A percentile compares a stretch with the other conserved stretches of the same genome.
phyloP scores from a whole-genome alignment of 2,888 invertebrate genomes.

The Arge pagana region DNA sequence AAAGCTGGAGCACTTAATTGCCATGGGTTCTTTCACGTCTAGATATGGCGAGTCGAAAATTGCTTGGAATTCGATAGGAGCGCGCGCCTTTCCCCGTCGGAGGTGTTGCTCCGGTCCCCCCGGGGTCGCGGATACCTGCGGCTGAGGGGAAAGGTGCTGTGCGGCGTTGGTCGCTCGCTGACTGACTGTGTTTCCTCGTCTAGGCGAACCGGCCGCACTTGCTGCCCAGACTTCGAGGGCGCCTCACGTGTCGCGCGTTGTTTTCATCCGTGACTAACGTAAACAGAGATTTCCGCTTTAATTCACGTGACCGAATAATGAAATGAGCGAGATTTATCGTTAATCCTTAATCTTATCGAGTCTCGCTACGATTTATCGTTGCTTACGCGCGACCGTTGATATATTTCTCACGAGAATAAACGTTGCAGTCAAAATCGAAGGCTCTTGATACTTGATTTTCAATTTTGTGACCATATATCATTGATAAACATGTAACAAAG shows the following conservation, averaged over 20 bases:
- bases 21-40: background rate
- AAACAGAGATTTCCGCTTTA: slow-evolving; percentile 5
- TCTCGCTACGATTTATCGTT: background rate
- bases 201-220: slow-evolving; percentile 14
- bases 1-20: slow-evolving; percentile 14
- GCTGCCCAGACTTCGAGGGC: slow-evolving; percentile 17
- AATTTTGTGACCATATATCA: background rate
- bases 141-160: background rate
- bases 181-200: slow-evolving; percentile 5
- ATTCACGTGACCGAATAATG: slow-evolving; percentile 4
- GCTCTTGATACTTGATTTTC: background rate
- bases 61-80: slow-evolving; percentile 7
- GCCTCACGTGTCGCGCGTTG: slow-evolving; percentile 12
- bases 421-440: no score
- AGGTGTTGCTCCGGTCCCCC: background rate
- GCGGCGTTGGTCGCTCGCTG: background rate
- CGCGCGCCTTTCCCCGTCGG: slow-evolving; percentile 6
- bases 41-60: slow-evolving; percentile 7
- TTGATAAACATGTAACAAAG: background rate
- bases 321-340: no score
- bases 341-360: no score
- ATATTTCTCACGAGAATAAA: background rate
- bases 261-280: slow-evolving; percentile 10
- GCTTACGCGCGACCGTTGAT: background rate
- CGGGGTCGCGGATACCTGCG: background rate